These are phyloP conservation scores for Nothoprocta pentlandii DNA, from an alignment of 2,113 vertebrate species.

Conservation along the genomic window DNA sequence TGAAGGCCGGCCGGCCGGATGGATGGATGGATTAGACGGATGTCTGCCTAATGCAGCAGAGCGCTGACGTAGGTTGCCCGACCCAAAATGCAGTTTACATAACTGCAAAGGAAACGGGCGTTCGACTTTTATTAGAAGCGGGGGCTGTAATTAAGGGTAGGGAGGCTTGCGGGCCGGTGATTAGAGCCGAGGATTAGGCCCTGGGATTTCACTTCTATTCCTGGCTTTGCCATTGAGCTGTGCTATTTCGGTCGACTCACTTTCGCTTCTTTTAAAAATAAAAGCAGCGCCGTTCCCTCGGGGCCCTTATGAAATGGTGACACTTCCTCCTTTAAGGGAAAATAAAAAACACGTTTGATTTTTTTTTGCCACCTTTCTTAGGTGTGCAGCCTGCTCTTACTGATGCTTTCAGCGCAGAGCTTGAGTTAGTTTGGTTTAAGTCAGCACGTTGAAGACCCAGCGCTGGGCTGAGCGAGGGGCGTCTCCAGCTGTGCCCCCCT, in stretches of 20 bases:
- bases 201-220: conserved; percentile 57
- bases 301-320: neutral
- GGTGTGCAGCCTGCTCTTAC: neutral
- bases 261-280: neutral
- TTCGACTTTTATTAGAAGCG: neutral
- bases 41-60: neutral
- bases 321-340: neutral
- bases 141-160: conserved; percentile 29
- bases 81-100: neutral
- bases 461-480: neutral
- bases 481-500: too few species aligned
- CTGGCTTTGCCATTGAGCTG: neutral
- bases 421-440: neutral
- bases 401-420: neutral
- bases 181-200: conserved; percentile 14
- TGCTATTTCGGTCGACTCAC: neutral
- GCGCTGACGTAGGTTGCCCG: neutral
- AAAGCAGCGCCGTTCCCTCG: fast-evolving
- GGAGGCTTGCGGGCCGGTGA: neutral
- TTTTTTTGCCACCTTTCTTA: neutral
- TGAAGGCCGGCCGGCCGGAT: neutral
- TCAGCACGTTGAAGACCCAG: too few species aligned
- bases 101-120: neutral
- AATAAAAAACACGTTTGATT: neutral
- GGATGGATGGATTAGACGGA: neutral